These are phyloP conservation scores for Drosophila pseudotakahashii DNA, from an alignment of 2,888 invertebrate genomes.

Conservation along the genomic window DNA sequence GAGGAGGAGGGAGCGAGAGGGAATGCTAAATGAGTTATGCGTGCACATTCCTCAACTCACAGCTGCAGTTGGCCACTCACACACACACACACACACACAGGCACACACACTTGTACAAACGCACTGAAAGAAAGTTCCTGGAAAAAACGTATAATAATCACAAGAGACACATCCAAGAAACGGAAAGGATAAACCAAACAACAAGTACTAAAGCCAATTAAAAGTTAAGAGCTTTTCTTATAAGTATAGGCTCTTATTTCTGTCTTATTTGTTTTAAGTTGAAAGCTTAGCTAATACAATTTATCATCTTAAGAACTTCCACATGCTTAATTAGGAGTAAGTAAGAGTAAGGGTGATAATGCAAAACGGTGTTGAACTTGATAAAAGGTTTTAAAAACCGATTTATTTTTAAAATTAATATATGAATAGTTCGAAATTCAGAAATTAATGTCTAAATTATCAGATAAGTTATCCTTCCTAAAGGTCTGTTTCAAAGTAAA, in stretches of 20 bases:
- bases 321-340: neutral
- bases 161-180: neutral
- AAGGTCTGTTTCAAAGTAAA: too few species aligned
- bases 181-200: neutral
- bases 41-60: conserved; percentile 36
- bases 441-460: neutral
- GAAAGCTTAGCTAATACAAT: neutral
- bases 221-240: neutral
- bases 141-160: conserved; percentile 6
- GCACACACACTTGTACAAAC: neutral
- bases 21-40: conserved; percentile 45
- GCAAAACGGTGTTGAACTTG: neutral
- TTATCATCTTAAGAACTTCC: neutral
- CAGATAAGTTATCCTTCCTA: too few species aligned
- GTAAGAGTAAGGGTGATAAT: neutral
- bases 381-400: too few species aligned
- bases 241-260: too few species aligned
- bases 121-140: conserved; percentile 16
- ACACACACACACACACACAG: conserved; percentile 3
- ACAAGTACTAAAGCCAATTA: neutral
- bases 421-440: too few species aligned
- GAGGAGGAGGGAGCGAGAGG: conserved; percentile 4
- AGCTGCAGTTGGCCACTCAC: conserved; percentile 31
- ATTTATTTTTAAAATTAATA: too few species aligned
- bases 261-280: neutral